Base-by-base conservation (phyloP, 2,888 invertebrate species). In the Mythimna loreyi region DNA sequence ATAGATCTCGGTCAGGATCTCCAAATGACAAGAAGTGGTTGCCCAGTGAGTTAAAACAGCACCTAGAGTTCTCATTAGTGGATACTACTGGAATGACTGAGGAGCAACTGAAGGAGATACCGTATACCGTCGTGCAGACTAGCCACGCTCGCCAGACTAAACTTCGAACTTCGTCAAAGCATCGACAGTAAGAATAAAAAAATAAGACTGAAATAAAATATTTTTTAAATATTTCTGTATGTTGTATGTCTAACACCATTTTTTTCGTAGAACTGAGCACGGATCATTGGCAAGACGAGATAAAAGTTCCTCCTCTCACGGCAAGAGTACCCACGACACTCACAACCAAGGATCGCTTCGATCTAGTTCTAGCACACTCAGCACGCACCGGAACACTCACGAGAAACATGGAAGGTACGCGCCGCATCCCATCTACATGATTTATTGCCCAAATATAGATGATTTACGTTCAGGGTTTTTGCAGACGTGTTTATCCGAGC, bases 1-100 rank as follows among this genome's bases (percentile, higher is more conserved):
- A 23, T 81, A 96, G 96, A 81, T 96, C 96, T 50, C 94, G 98
- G 86, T 98, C 98, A 23, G 97, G 97, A 49, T 97, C 97, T 23
- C 97, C 97, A 58, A 97, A 96, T 52, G 97, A 97, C 67, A 97
- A 97, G 90, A 96, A 97, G 85, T 97, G 97, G 96, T 95, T 98
- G 74, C 97, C 97, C 6, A 97, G 96, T 78, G 98, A 98, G 91
- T 91, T 98, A 78, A 98, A 98, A 88, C 98, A 98, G 89, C 98
- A 99, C 90, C 96, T 99, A 86, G 98, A 98, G 91, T 99, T 98
- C 92, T 97, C 98, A 89, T 96, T 98, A 87, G 97, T 99, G 67
- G 98, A 98, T 85, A 98, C 99, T 0, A 96, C 97, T 28, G 98
- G 98, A 71, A 98, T 99, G 98, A 97, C 97, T 61, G 98, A 98